These are phyloP conservation scores for Benitochromis conjunctus DNA, from an alignment of 2,113 vertebrate genomes.

Conservation along the genomic window DNA sequence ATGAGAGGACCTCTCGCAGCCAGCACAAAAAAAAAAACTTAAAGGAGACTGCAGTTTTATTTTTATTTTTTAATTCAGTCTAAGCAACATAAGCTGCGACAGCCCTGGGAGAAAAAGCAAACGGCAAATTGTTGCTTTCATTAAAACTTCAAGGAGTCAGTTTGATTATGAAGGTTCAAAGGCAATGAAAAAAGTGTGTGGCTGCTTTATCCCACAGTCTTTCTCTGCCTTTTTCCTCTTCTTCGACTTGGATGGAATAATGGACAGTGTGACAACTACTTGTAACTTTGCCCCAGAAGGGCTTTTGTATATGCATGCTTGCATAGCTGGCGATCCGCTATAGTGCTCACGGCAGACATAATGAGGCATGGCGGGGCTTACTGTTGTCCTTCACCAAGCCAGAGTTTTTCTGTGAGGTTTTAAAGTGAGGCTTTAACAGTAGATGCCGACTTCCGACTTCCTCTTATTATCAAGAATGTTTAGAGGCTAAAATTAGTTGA, in stretches of 20 bases:
- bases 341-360: not conserved
- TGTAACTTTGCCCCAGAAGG: constrained; percentile 19
- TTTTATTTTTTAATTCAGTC: constrained; percentile 8
- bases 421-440: not conserved
- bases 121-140: constrained; percentile 74
- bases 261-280: not conserved
- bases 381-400: constrained; percentile 1
- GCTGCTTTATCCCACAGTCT: constrained; percentile 5
- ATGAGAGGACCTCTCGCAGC: constrained; percentile 51
- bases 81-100: constrained; percentile 38
- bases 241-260: constrained; percentile 26
- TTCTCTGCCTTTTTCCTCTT: not conserved
- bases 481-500: not conserved
- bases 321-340: not conserved
- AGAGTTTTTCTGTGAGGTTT: not conserved
- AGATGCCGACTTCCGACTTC: not conserved
- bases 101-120: constrained; percentile 52
- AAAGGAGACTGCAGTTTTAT: constrained; percentile 56
- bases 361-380: constrained; percentile 17
- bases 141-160: constrained; percentile 75
- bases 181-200: constrained; percentile 46
- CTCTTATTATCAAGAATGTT: not conserved
- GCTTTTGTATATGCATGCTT: not conserved
- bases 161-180: constrained; percentile 72
- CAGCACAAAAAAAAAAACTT: constrained; percentile 73